These are phyloP conservation scores for Dryobota labecula DNA, from an alignment of 2,888 invertebrate species.

Conservation along the genomic window DNA sequence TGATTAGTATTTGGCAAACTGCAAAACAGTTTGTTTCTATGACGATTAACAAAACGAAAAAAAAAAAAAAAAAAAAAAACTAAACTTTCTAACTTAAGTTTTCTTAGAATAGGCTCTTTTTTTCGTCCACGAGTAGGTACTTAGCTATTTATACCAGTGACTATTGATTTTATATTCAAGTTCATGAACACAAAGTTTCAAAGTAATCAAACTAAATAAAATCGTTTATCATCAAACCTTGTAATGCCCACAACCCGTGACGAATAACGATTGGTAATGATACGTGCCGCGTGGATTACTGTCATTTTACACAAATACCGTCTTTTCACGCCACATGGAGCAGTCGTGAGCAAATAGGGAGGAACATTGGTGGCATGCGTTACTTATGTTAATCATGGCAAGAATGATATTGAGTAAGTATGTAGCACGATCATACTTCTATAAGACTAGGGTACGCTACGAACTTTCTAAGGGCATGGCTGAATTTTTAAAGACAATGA, in stretches of 20 bases:
- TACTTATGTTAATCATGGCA: conserved; percentile 1
- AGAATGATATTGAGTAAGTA: not conserved
- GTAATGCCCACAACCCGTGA: conserved; percentile 32
- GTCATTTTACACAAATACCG: conserved; percentile 39
- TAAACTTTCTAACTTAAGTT: not conserved
- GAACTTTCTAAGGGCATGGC: not conserved
- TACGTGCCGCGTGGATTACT: conserved; percentile 41
- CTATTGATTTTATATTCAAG: not conserved
- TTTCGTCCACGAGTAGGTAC: too few relatives aligned
- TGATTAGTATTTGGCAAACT: not conserved
- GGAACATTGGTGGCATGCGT: not conserved
- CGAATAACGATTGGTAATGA: conserved; percentile 49
- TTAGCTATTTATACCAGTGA: not conserved
- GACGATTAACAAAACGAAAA: not conserved
- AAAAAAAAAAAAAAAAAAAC: too few relatives aligned
- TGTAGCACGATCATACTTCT: not conserved
- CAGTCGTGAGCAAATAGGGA: conserved; percentile 23
- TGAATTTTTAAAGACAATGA: not conserved
- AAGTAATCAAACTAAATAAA: not conserved
- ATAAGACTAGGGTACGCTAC: not conserved
- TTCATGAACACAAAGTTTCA: not conserved
- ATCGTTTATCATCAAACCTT: not conserved
- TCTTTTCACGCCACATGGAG: conserved; percentile 25
- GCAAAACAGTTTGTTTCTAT: not conserved
- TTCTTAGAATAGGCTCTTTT: not conserved